Conservation (phyloP, 2,888 invertebrate species). For the Brenthis ino region DNA sequence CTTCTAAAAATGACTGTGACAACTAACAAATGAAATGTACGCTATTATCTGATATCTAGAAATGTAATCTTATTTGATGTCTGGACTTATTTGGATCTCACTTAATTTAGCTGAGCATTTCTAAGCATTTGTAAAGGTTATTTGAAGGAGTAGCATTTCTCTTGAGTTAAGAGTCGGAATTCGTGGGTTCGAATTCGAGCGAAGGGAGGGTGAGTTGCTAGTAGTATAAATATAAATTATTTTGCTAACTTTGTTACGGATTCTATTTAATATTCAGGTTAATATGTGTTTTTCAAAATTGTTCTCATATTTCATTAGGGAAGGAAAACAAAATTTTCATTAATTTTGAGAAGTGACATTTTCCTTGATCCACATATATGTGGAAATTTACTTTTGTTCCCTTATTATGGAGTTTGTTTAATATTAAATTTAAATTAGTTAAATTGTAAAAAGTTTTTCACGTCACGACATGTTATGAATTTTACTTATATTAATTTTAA, state of each 20-base stretch:
- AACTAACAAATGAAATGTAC: constrained; percentile 26
- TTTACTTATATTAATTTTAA: too few species aligned
- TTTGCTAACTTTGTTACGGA: too few species aligned
- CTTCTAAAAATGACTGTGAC: constrained; percentile 22
- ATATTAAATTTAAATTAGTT: neutral
- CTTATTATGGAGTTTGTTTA: neutral
- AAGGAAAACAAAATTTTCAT: neutral
- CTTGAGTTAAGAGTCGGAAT: too few species aligned
- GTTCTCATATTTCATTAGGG: neutral
- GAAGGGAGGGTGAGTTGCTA: too few species aligned
- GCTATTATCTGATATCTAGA: constrained; percentile 16
- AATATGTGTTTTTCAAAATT: too few species aligned
- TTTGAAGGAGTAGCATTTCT: too few species aligned
- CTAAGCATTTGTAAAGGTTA: neutral
- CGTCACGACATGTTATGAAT: too few species aligned
- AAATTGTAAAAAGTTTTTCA: too few species aligned
- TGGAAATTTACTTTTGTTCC: neutral
- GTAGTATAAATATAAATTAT: too few species aligned
- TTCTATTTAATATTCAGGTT: too few species aligned
- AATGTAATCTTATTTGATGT: constrained; percentile 14
- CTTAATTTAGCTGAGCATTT: neutral
- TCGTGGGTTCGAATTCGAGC: too few species aligned
- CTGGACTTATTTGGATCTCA: neutral
- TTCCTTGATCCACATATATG: neutral
- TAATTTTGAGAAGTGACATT: neutral